Base-by-base conservation (phyloP, 2,888 invertebrate species). In the Sminthurinus aureus region DNA sequence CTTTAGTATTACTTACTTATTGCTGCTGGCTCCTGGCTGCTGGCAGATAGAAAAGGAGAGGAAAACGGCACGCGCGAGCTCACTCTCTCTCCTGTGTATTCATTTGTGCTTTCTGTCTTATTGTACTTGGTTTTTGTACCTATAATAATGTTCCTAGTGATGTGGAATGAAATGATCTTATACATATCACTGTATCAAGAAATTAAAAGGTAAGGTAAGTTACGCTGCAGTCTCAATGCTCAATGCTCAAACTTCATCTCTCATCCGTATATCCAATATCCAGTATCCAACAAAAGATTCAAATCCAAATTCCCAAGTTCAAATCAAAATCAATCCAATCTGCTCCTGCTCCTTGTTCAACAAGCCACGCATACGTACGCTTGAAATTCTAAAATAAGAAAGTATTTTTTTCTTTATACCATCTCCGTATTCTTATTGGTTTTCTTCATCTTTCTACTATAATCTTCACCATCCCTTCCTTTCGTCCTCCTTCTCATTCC, bases 121-220 rank as follows among this genome's bases (percentile, higher is more conserved):
- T 38, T 38, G 38, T 38, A 6, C 38, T 38, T 38, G 3, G 38
- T 38, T 38, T 38, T 81, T 81, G 81, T 81, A n/a, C 20, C 74
- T 66, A 51, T 38, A 38, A 38, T 38, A 38, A 38, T 38, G 6
- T 74, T 52, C 69, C 79, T 79, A 66, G 78, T 73, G 73, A 78
- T 78, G 64, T 73, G 73, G 80, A 81, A 81, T 81, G 74, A 51
- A 81, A 58, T 64, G 81, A 81, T 81, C 81, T 81, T 64, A 64
- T 81, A n/a, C n/a, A n/a, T n/a, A n/a, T n/a, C n/a, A n/a, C n/a
- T n/a, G 81, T 74, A 73, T 73, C 20, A 22, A 8, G 67, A 67
- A 20, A n/a, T n/a, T 3, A 11, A 73, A 71, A 69, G 71, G 51
- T 52, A 58, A 52, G 67, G 67, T 79, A 38, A n/a, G n/a, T n/a